A percentile compares a stretch with the other conserved stretches of the same genome.
These are phyloP conservation scores for Albula goreensis DNA, from an alignment of 2,113 vertebrate species.

Conservation along the genomic window DNA sequence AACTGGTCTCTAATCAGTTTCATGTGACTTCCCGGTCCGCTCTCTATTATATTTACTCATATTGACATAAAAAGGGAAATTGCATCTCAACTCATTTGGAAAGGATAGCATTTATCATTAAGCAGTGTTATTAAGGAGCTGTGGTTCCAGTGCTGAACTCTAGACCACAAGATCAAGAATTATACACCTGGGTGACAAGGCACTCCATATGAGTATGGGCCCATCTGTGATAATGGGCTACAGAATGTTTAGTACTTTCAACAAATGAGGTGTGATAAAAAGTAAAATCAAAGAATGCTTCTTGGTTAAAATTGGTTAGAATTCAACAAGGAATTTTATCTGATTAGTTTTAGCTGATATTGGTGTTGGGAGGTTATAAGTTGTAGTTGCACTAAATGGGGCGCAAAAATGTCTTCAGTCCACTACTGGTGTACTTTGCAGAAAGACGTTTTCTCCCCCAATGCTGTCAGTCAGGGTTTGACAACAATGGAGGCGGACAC, in stretches of 20 bases:
- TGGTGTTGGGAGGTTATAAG: neutral
- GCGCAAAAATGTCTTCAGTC: neutral
- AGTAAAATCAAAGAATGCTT: no score
- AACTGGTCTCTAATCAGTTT: conserved; percentile 51
- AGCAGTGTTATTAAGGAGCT: neutral
- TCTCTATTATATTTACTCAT: conserved; percentile 24
- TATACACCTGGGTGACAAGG: neutral
- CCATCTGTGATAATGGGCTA: no score
- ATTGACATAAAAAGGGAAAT: conserved; percentile 19
- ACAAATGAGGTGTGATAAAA: no score
- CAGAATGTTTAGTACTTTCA: no score
- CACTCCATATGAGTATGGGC: neutral
- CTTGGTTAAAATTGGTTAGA: no score
- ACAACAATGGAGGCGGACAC: conserved; percentile 56
- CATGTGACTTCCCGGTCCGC: conserved; percentile 49
- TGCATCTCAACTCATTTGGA: conserved; percentile 1
- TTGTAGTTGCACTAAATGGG: neutral
- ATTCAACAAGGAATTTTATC: no score
- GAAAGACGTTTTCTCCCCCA: conserved; percentile 36
- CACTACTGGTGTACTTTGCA: neutral
- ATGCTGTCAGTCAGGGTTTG: conserved; percentile 59
- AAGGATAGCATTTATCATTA: conserved; percentile 9
- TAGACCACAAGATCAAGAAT: neutral
- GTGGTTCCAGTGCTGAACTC: neutral
- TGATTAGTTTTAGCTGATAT: neutral